phyloP scores from a whole-genome alignment of 2,113 vertebrate genomes.

The Plestiodon gilberti region DNA sequence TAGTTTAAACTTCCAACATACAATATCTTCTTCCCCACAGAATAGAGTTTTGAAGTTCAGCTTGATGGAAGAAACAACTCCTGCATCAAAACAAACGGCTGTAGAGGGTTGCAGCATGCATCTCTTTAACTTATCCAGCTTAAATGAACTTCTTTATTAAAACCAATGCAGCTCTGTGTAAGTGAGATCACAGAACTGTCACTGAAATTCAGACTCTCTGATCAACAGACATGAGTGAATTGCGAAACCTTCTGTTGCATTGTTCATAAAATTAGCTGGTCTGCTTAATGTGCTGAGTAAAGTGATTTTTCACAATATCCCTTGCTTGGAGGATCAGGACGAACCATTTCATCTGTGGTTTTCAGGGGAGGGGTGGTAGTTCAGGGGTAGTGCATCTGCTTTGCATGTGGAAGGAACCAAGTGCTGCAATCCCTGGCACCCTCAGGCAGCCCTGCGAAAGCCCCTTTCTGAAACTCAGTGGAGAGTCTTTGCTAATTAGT shows the following conservation, averaged over 20 bases:
- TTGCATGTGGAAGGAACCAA: no score
- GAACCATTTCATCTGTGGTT: background rate
- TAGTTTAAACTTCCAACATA: background rate
- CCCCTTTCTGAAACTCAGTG: no score
- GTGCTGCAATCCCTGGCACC: no score
- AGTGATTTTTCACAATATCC: background rate
- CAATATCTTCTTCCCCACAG: background rate
- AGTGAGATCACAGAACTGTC: background rate
- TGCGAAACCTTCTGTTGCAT: background rate
- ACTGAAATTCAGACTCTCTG: background rate
- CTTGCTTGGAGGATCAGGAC: background rate
- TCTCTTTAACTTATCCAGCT: background rate
- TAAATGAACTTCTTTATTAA: background rate
- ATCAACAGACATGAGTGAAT: background rate
- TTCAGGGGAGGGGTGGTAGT: no score
- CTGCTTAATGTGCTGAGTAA: constrained; percentile 25
- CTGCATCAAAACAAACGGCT: background rate
- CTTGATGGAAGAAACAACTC: background rate
- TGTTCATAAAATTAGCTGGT: constrained; percentile 33
- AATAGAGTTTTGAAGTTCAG: background rate
- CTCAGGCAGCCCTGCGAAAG: no score
- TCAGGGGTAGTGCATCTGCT: no score
- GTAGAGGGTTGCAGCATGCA: background rate
- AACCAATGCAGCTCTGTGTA: background rate
- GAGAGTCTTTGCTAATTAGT: no score